Base-by-base conservation (phyloP, 2,113 vertebrate species). In the Sinocyclocheilus maitianheensis region DNA sequence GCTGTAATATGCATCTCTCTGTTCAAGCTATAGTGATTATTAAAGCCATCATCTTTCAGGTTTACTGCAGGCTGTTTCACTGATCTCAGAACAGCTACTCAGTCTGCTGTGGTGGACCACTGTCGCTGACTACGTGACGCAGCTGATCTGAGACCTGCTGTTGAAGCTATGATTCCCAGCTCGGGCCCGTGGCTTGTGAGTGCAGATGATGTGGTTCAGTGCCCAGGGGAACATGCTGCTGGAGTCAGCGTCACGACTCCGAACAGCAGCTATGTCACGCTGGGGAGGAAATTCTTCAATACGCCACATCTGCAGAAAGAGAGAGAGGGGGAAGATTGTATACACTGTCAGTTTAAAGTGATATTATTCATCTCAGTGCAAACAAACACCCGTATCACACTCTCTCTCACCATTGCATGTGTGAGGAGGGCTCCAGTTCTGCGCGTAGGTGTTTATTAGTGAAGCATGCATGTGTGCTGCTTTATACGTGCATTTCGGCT, bases 241-340 rank as follows among this genome's bases (percentile, higher is more conserved):
- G 79, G 79, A 65, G 81, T 63, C 85, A 83, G 86, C 88, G 86
- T 89, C 88, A 89, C 86, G 88, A 89, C 88, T 89, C 86, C 53
- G 24, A 82, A 74, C 84, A 65, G 75, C 69, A 78, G 79, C 84
- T 82, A 43, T 85, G 87, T 88, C 89, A 87, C 84, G 62, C 48
- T 65, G 67, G 65, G 65, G 62, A 72, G 77, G 77, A 85, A 72
- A 67, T 74, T 81, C 60, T 81, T 86, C 79, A 86, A 34, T 63
- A 79, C 55, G 65, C 62, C 72, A 88, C 84, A 89, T 83, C 85
- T 84, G 85, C 85, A 86, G 65, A 89, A 81, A 84, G 10, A 67
- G 76, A 48, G 81, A 34, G 81, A 34, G 65, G 26, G 34, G 60
- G 40, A 34, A 22, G 37, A n/a, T 24, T 46, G 60, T 78, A 24